Percentiles rank a stretch among this genome's conserved stretches.
These are phyloP conservation scores for Anhinga rufa DNA, from an alignment of 2,113 vertebrate genomes.

Conservation along the genomic window DNA sequence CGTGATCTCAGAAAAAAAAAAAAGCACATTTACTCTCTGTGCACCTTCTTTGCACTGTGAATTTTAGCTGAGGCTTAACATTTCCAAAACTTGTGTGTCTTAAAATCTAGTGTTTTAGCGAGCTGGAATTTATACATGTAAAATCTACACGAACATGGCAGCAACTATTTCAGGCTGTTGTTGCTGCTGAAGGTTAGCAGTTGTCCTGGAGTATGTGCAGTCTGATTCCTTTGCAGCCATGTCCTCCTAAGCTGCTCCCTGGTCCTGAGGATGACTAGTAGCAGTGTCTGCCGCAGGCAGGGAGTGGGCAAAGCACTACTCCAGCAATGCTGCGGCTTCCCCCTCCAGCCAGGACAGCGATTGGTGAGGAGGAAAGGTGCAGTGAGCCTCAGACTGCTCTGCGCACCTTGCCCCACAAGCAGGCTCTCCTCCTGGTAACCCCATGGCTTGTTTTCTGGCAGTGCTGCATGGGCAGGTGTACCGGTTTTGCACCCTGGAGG, in stretches of 20 bases:
- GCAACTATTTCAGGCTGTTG: not conserved
- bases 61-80: not conserved
- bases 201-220: rapidly evolving
- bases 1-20: too few relatives aligned
- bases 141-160: not conserved
- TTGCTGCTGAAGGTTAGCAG: not conserved
- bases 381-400: rapidly evolving
- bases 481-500: slow-evolving; percentile 74
- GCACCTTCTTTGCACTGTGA: not conserved
- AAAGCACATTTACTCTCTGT: not conserved
- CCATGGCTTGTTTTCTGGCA: not conserved
- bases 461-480: slow-evolving; percentile 74
- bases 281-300: rapidly evolving
- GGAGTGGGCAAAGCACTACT: rapidly evolving
- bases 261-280: not conserved
- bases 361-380: not conserved
- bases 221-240: not conserved
- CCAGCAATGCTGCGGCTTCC: rapidly evolving
- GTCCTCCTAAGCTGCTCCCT: not conserved
- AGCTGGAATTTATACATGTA: not conserved
- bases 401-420: rapidly evolving
- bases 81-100: not conserved
- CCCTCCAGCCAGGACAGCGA: not conserved
- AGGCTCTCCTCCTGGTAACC: not conserved
- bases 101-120: not conserved